Conservation (phyloP, 2,113 vertebrate genomes). For the Ictalurus punctatus region DNA sequence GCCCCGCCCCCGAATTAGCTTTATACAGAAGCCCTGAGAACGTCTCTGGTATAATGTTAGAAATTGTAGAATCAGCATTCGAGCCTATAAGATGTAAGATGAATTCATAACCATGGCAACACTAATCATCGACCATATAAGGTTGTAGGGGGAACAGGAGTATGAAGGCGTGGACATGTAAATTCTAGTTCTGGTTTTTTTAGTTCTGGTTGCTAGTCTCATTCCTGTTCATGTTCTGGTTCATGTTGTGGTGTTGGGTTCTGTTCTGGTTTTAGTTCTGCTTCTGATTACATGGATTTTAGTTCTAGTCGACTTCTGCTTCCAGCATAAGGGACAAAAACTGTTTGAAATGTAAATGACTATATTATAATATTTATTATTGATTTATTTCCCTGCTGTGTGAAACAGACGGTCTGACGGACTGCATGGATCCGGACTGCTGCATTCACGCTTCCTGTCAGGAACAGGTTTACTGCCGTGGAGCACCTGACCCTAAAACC, state of each 20-base stretch:
- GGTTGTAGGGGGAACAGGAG: not conserved
- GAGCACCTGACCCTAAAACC: conserved; percentile 87
- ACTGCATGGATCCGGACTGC: conserved; percentile 99
- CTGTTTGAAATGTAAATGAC: not conserved
- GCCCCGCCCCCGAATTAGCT: not conserved
- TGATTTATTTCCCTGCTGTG: conserved; percentile 37
- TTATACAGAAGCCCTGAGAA: not conserved
- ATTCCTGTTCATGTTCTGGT: not conserved
- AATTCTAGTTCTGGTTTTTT: not conserved
- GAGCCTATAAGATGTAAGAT: not conserved
- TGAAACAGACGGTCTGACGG: conserved; percentile 87
- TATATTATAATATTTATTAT: not conserved
- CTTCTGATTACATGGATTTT: not conserved
- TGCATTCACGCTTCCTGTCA: conserved; percentile 92
- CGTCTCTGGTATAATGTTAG: not conserved
- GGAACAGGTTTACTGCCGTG: conserved; percentile 88
- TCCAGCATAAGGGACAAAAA: not conserved
- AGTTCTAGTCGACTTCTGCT: too few relatives aligned
- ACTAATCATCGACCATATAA: not conserved
- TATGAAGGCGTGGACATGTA: not conserved
- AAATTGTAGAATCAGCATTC: not conserved
- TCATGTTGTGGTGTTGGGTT: not conserved
- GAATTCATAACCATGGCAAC: not conserved
- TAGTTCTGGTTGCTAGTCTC: not conserved
- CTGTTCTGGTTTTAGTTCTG: not conserved